phyloP scores from a whole-genome alignment of 2,888 invertebrate species.

The Philonicus albiceps region DNA sequence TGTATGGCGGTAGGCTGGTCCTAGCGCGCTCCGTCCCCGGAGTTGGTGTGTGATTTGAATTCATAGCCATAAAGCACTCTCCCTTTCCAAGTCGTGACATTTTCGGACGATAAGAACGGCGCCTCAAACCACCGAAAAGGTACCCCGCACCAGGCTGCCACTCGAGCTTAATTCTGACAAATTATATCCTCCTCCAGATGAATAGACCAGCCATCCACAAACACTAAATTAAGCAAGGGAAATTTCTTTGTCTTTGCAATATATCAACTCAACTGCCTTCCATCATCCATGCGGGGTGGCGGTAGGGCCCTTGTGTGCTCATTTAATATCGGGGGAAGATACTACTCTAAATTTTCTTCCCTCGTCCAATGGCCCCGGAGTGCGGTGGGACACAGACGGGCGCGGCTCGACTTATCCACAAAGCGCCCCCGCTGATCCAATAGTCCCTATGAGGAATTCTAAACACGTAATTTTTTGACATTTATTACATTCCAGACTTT shows the following conservation, averaged over 20 bases:
- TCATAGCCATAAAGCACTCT: slow-evolving; percentile 21
- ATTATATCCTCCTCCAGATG: slow-evolving; percentile 21
- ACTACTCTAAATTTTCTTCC: slow-evolving; percentile 8
- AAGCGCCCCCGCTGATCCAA: slow-evolving; percentile 35
- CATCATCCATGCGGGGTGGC: not conserved
- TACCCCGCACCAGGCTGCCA: slow-evolving; percentile 1
- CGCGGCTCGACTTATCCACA: slow-evolving; percentile 16
- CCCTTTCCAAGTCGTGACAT: not conserved
- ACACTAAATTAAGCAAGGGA: slow-evolving; percentile 14
- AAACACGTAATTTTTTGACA: slow-evolving; percentile 51
- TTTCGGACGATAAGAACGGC: slow-evolving; percentile 12
- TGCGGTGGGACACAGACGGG: not conserved
- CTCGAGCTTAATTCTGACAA: slow-evolving; percentile 40
- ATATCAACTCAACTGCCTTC: slow-evolving; percentile 28
- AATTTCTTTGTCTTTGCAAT: slow-evolving; percentile 28
- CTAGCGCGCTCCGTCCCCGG: not conserved
- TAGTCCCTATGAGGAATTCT: slow-evolving; percentile 49
- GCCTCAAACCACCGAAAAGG: slow-evolving; percentile 6
- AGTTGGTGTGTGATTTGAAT: slow-evolving; percentile 18
- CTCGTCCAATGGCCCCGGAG: not conserved
- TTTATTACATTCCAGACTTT: slow-evolving; percentile 52
- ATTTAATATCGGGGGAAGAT: slow-evolving; percentile 10
- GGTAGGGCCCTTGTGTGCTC: slow-evolving; percentile 2
- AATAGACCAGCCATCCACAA: slow-evolving; percentile 10
- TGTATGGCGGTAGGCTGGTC: not conserved